These are phyloP conservation scores for Apostichopus parvimensis DNA, from an alignment of 35 echinoderm and acorn worm species.

Conservation along the genomic window DNA sequence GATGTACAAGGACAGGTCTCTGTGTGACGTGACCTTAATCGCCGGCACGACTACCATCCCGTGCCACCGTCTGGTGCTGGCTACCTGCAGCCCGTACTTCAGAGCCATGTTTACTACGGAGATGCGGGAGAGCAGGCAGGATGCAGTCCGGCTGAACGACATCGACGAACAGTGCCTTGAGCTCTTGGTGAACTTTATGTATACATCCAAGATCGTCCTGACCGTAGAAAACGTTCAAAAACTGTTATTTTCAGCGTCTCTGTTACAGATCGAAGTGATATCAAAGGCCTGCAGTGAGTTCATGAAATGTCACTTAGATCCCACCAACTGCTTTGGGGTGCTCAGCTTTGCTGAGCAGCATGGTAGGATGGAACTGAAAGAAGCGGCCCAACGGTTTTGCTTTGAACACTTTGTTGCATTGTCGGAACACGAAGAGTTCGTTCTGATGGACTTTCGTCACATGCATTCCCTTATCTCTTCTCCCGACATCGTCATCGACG, in stretches of 20 bases:
- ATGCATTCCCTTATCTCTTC: constrained; percentile 67
- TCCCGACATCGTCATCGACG: constrained; percentile 71
- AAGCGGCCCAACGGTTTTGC: constrained; percentile 77
- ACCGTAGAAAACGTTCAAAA: constrained; percentile 92
- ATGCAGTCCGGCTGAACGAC: constrained; percentile 71
- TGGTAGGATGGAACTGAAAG: constrained; percentile 73
- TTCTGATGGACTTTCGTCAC: constrained; percentile 64
- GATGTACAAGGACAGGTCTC: constrained; percentile 61
- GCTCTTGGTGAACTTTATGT: constrained; percentile 87
- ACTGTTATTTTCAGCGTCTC: constrained; percentile 77
- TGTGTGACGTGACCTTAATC: constrained; percentile 82
- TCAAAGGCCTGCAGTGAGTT: constrained; percentile 92
- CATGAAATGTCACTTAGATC: constrained; percentile 93
- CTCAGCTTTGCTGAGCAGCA: constrained; percentile 95
- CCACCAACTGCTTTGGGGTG: constrained; percentile 89
- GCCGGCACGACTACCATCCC: constrained; percentile 66
- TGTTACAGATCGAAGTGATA: constrained; percentile 85
- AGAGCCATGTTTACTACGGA: constrained; percentile 93
- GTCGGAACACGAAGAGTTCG: constrained; percentile 74
- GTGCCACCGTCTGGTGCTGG: constrained; percentile 88
- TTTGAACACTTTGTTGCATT: constrained; percentile 85
- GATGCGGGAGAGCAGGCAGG: constrained; percentile 89
- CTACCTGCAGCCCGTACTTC: constrained; percentile 93
- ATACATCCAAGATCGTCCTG: constrained; percentile 83
- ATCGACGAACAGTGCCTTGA: constrained; percentile 87